These are phyloP conservation scores for Onychostoma macrolepis DNA, from an alignment of 2,113 vertebrate genomes.

Conservation along the genomic window DNA sequence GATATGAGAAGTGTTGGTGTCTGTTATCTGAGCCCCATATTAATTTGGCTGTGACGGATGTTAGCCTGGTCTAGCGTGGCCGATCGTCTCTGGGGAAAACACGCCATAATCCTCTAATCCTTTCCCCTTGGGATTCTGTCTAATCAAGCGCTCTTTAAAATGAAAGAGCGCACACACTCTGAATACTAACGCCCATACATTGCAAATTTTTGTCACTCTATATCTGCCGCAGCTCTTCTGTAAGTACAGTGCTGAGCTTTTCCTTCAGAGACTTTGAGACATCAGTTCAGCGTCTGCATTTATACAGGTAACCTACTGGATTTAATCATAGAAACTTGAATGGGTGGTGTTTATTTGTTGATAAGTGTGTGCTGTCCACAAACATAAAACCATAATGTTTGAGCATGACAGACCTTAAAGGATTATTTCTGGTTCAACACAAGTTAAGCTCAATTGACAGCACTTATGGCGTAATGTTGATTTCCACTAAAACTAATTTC, in stretches of 20 bases:
- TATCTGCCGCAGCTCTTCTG: not conserved
- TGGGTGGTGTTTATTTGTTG: not conserved
- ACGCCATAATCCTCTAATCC: constrained; percentile 77
- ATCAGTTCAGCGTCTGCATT: not conserved
- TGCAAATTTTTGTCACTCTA: constrained; percentile 36
- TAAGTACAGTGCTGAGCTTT: not conserved
- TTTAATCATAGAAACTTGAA: not conserved
- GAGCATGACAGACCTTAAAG: not conserved
- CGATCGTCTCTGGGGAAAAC: constrained; percentile 73
- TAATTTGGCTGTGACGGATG: constrained; percentile 75
- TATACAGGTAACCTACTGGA: not conserved
- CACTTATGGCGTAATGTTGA: not conserved
- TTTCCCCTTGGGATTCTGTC: constrained; percentile 69
- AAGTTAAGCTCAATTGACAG: not conserved
- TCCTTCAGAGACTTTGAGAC: not conserved
- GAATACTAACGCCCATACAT: constrained; percentile 33
- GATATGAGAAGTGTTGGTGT: constrained; percentile 71
- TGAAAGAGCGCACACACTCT: constrained; percentile 41
- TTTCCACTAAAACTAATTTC: not conserved
- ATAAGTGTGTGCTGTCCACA: not conserved
- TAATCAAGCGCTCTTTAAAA: constrained; percentile 74
- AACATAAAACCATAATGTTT: not conserved
- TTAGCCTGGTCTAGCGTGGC: constrained; percentile 59
- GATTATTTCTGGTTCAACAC: not conserved
- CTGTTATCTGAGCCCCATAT: constrained; percentile 75